Evolutionary conservation across 1,140 invertebrate genomes (phyloP), one percentile per base, ranked within the genome.

Genomic region (Argopecten irradians): DNA sequence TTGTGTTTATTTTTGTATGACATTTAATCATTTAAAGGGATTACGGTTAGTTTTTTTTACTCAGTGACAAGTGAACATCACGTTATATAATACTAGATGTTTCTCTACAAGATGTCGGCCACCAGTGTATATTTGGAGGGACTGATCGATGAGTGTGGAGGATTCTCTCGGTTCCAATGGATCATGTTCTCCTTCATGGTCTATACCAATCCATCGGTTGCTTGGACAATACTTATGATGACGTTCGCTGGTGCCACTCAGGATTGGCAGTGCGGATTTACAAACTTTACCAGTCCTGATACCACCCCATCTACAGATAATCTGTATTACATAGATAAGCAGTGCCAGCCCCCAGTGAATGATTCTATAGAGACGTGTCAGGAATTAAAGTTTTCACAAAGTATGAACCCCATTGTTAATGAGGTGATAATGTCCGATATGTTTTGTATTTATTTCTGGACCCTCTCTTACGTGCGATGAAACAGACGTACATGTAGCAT

Each of bases 201-300:
- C n/a, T 32, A 86, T 16, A 33, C 84, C 22, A 83, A 89, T 33
- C 11, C 87, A 14, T 13, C 83, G 2, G 32, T 46, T 8, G 82
- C 88, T 8, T 89, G 86, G 88, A 90, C 89, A 33, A 91, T 92
- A 85, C 22, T 92, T 33, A 89, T 91, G 86, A 92, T 92, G 91
- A 86, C 89, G 8, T 92, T 91, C 43, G 91, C 86, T 16, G 89
- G 90, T 9, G 36, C 90, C 13, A 86, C 87, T 34, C 91, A 90
- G 9, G 87, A 90, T 34, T 92, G 91, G 91, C 87, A 84, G 43
- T 92, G 91, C 84, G 34, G 84, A 41, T 89, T 41, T 19, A 36
- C 39, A 39, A 87, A 89, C 36, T 3, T 34, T 22, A 28, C 41
- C 0, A 19, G 8, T 11, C 32, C 19, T 43, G 32, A 9, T 0